Evolutionary conservation across 1,140 invertebrate species (phyloP).

Genomic region (Hyposmocoma kahamanoa): DNA sequence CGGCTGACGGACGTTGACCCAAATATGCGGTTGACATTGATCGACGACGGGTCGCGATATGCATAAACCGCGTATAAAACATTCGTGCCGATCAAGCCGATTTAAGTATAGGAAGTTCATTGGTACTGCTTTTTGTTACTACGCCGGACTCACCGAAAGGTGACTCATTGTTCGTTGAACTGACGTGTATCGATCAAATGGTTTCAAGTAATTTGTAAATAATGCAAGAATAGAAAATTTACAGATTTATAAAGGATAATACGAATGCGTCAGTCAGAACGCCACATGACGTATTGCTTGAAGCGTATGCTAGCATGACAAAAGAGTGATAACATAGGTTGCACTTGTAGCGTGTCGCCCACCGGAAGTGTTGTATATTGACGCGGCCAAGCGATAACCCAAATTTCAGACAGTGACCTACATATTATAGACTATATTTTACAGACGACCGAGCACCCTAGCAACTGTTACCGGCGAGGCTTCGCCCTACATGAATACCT

Average conservation of each 20-base stretch:
- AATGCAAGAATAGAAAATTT: too few species aligned
- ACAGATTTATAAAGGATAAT: too few species aligned
- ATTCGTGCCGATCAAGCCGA: constrained; percentile 37
- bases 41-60: constrained; percentile 63
- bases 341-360: constrained; percentile 44
- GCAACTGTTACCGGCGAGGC: constrained; percentile 9
- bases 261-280: too few species aligned
- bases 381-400: constrained; percentile 66
- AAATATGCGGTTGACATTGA: constrained; percentile 72
- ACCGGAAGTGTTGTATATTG: constrained; percentile 64
- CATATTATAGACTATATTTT: constrained; percentile 51
- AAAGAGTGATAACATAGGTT: constrained; percentile 44
- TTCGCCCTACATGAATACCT: background rate
- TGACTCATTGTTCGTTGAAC: constrained; percentile 32
- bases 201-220: too few species aligned
- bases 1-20: constrained; percentile 64
- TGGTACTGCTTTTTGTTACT: constrained; percentile 50
- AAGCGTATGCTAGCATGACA: too few species aligned
- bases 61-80: constrained; percentile 44
- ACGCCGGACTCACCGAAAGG: constrained; percentile 34
- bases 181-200: background rate
- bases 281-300: too few species aligned
- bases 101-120: constrained; percentile 51
- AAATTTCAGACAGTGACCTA: constrained; percentile 65
- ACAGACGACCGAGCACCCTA: constrained; percentile 33